These are phyloP conservation scores for Paraplagusia blochii DNA, from an alignment of 2,113 vertebrate species.

Conservation along the genomic window DNA sequence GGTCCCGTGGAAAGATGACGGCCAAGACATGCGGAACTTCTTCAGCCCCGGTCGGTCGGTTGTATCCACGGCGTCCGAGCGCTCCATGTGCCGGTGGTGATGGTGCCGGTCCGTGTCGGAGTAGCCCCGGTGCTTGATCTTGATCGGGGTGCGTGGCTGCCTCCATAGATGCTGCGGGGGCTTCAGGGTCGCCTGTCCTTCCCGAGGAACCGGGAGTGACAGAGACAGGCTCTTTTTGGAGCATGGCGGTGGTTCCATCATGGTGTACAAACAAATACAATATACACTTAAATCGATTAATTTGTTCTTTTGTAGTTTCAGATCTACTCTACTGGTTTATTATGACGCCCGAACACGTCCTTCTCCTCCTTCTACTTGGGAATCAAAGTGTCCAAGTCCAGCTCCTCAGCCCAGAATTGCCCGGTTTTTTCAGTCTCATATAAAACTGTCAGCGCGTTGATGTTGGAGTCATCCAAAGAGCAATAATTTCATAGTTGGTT, in stretches of 20 bases:
- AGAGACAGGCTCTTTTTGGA: conserved; percentile 88
- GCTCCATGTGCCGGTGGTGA: conserved; percentile 86
- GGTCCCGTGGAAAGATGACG: conserved; percentile 90
- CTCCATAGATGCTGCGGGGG: conserved; percentile 92
- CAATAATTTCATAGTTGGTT: conserved; percentile 35
- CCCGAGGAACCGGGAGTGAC: conserved; percentile 87
- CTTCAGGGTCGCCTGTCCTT: conserved; percentile 85
- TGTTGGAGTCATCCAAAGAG: conserved; percentile 46
- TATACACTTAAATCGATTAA: neutral
- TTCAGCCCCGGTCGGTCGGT: conserved; percentile 89
- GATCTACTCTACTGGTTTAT: conserved; percentile 51
- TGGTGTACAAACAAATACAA: conserved; percentile 57
- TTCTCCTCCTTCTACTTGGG: conserved; percentile 54
- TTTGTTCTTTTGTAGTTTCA: conserved; percentile 60
- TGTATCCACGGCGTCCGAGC: conserved; percentile 91
- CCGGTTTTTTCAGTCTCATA: conserved; percentile 53
- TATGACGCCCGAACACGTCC: conserved; percentile 60
- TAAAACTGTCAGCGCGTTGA: conserved; percentile 64
- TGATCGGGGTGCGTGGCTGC: conserved; percentile 87
- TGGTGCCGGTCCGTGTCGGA: conserved; percentile 83
- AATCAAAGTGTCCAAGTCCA: conserved; percentile 66
- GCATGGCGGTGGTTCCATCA: conserved; percentile 86
- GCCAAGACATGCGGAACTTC: conserved; percentile 94
- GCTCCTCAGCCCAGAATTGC: conserved; percentile 39
- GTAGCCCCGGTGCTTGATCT: conserved; percentile 82